A percentile compares a stretch with the other conserved stretches of the same genome.
These are phyloP conservation scores for Acrossocheilus wenchowensis DNA, from an alignment of 2,797 vertebrate genomes.

Conservation along the genomic window DNA sequence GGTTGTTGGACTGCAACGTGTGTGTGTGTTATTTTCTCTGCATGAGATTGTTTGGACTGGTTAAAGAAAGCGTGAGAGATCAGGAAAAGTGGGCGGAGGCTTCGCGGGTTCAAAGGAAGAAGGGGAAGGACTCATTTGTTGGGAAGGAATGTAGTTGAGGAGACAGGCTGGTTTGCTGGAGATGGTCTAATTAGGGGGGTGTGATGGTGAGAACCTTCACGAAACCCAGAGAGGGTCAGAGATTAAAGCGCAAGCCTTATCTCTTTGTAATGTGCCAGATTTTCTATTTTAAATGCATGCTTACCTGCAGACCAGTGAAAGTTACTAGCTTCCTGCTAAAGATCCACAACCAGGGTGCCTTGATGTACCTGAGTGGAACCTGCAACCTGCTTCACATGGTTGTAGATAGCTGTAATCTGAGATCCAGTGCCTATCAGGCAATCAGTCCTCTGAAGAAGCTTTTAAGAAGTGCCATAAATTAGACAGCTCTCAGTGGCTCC, in stretches of 20 bases:
- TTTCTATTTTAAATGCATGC: slow-evolving; percentile 5
- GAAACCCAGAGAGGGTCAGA: slow-evolving; percentile 74
- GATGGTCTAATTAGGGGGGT: slow-evolving; percentile 82
- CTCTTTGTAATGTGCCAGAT: slow-evolving; percentile 55
- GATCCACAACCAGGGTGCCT: slow-evolving; percentile 47
- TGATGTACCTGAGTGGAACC: slow-evolving; percentile 58
- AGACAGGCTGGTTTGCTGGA: slow-evolving; percentile 75
- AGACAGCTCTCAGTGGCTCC: slow-evolving; percentile 73
- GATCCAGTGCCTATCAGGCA: slow-evolving; percentile 61
- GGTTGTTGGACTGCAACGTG: neutral
- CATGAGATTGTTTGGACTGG: slow-evolving; percentile 78
- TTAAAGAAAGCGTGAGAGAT: slow-evolving; percentile 78
- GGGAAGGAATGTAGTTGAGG: slow-evolving; percentile 74
- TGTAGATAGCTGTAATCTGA: slow-evolving; percentile 53
- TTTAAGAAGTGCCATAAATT: slow-evolving; percentile 76
- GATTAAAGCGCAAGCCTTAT: slow-evolving; percentile 74
- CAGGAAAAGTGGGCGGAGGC: slow-evolving; percentile 77
- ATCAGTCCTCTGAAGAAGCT: slow-evolving; percentile 61
- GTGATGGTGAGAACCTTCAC: slow-evolving; percentile 78
- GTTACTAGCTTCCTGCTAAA: neutral
- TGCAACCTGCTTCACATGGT: slow-evolving; percentile 24
- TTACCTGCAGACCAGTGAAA: slow-evolving; percentile 14
- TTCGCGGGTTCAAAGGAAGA: slow-evolving; percentile 78
- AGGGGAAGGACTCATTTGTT: slow-evolving; percentile 76
- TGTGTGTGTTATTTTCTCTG: slow-evolving; percentile 39